Evolutionary conservation across 2,888 invertebrate species (phyloP), one percentile per base, ranked within the genome.

Genomic region (Drosophila acutilabella): DNA sequence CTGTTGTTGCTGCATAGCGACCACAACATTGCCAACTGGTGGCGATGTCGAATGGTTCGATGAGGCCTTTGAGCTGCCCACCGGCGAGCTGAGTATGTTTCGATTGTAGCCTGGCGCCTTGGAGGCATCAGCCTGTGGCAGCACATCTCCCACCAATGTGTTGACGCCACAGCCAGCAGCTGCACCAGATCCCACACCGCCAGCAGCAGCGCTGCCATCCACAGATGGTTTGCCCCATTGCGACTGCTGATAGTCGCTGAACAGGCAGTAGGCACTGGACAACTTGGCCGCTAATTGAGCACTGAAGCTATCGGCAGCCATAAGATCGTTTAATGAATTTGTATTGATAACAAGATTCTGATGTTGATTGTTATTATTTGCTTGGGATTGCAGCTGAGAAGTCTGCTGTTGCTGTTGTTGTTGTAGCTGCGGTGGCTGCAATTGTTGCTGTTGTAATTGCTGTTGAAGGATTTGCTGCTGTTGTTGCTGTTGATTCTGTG

Each of bases 81-180:
- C 95, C 0, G 97, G 97, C 7, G 96, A 96, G 91, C 96, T 96
- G 73, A 96, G 95, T 45, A 95, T 94, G 53, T 94, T 95, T 88
- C 97, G 95, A 81, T 92, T 92, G 92, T 98, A 98, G 0, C 98
- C 98, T 0, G 98, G 98, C 66, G 98, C 98, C 93, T 98, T 98
- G 48, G 97, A 95, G 4, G 96, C 96, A 93, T 98, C 97, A 71
- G 95, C 97, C 93, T 95, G 93, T 38, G 92, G 93, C 50, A 92
- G 67, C 16, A 91, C 88, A 74, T 94, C 91, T 54, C 83, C 88
- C 1, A 86, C 91, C 50, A 89, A 56, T 1, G 77, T 38, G 56
- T 58, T 68, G 1, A 77, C 53, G 2, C 81, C 86, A 30, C 69
- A 52, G 20, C 75, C 64, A 6, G 44, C 93, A 13, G 45, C 52